These are phyloP conservation scores for Dione juno DNA, from an alignment of 2,888 invertebrate species.

Conservation along the genomic window DNA sequence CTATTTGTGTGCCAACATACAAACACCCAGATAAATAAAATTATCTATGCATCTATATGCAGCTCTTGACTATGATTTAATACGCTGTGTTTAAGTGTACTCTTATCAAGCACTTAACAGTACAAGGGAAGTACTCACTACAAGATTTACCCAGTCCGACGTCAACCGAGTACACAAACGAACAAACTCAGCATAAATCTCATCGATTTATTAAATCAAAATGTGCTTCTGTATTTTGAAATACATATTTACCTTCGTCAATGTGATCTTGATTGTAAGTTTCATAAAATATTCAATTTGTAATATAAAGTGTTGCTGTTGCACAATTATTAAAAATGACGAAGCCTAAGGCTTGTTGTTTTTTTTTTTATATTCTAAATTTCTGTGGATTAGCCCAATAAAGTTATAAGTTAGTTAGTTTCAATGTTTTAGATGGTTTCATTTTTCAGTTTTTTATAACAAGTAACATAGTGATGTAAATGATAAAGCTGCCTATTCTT, in stretches of 20 bases:
- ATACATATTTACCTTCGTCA: background rate
- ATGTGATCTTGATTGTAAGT: background rate
- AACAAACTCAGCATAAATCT: background rate
- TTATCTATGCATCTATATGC: too few relatives aligned
- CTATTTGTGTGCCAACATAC: too few relatives aligned
- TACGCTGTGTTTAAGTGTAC: constrained; percentile 2
- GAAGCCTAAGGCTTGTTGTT: too few relatives aligned
- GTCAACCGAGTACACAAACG: background rate
- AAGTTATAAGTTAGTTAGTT: too few relatives aligned
- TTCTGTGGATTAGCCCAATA: too few relatives aligned
- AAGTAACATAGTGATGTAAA: too few relatives aligned
- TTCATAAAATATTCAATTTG: background rate
- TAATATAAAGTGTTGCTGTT: background rate
- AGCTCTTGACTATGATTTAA: constrained; percentile 3
- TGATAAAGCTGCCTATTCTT: too few relatives aligned
- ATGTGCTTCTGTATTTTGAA: constrained; percentile 2
- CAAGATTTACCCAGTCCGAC: background rate
- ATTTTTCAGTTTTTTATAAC: too few relatives aligned
- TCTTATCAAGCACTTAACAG: background rate
- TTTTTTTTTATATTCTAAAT: too few relatives aligned
- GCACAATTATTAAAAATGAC: too few relatives aligned
- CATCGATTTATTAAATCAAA: background rate
- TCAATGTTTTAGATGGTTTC: too few relatives aligned
- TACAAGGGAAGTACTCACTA: background rate
- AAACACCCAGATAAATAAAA: too few relatives aligned